These are phyloP conservation scores for Cranoglanis bouderius DNA, from an alignment of 2,113 vertebrate genomes.

Conservation along the genomic window DNA sequence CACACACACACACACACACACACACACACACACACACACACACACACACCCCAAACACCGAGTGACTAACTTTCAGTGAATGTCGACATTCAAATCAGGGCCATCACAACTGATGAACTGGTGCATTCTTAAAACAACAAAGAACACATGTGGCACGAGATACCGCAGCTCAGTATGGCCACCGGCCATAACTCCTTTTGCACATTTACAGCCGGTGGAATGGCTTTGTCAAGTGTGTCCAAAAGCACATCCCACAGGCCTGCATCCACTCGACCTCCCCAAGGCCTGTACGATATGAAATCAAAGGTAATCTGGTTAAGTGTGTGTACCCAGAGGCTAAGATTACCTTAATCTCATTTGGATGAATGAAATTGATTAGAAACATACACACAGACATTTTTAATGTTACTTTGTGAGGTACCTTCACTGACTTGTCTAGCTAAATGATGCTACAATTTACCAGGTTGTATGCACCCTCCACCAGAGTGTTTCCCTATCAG, in stretches of 20 bases:
- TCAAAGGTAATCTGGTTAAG: constrained; percentile 48
- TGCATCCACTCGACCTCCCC: constrained; percentile 29
- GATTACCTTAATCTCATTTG: constrained; percentile 45
- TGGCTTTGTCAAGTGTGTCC: constrained; percentile 1
- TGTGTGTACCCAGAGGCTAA: constrained; percentile 35
- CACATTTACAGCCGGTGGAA: constrained; percentile 30
- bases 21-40: neutral
- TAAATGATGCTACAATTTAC: neutral
- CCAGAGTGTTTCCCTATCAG: neutral
- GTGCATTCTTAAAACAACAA: constrained; percentile 24
- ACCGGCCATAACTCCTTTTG: constrained; percentile 6
- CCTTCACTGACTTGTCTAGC: neutral
- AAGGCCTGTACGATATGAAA: constrained; percentile 33
- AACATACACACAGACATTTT: constrained; percentile 2
- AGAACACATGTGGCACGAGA: constrained; percentile 33
- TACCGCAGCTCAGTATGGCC: constrained; percentile 19
- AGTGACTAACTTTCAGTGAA: neutral
- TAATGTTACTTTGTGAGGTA: neutral
- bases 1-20: neutral
- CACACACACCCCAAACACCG: neutral
- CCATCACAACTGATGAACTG: constrained; percentile 17
- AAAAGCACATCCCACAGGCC: constrained; percentile 23
- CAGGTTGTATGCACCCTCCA: neutral
- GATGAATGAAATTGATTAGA: constrained; percentile 37
- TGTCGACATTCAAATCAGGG: neutral